Conservation (phyloP, 2,113 vertebrate genomes). For the Galbula dea region DNA sequence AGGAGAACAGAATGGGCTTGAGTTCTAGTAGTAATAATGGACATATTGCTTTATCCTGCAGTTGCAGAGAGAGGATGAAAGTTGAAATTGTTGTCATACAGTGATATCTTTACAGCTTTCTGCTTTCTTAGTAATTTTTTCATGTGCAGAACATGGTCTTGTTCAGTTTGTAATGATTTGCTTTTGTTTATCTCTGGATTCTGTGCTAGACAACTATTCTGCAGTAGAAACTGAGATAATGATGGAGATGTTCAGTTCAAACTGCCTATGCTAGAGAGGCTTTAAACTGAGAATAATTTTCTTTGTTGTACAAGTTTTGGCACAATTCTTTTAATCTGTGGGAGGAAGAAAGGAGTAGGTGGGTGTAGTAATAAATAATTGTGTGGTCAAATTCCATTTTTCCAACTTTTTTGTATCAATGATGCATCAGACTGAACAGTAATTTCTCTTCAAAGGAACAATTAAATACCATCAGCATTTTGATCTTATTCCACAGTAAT, state of each 20-base stretch:
- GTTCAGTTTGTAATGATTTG: not conserved
- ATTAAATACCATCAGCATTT: not conserved
- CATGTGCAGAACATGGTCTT: not conserved
- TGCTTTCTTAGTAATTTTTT: not conserved
- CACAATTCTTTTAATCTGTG: not conserved
- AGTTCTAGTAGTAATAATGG: not conserved
- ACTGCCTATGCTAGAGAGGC: not conserved
- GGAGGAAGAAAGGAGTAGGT: not conserved
- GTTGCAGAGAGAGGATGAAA: not conserved
- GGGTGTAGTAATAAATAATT: not conserved
- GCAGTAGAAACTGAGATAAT: not conserved
- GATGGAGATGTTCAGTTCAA: not conserved
- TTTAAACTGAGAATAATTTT: not conserved
- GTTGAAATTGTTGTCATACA: not conserved
- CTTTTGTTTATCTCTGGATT: not conserved
- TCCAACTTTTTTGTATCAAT: not conserved
- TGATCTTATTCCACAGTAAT: not conserved
- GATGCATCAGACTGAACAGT: not conserved
- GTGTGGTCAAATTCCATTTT: not conserved
- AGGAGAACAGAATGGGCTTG: not conserved
- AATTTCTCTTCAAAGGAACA: not conserved
- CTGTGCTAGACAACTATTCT: not conserved
- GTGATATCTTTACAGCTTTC: not conserved
- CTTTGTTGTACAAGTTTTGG: not conserved
- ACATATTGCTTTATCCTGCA: not conserved